Base-by-base conservation (phyloP, 2,797 vertebrate genomes). In the Argentina silus region DNA sequence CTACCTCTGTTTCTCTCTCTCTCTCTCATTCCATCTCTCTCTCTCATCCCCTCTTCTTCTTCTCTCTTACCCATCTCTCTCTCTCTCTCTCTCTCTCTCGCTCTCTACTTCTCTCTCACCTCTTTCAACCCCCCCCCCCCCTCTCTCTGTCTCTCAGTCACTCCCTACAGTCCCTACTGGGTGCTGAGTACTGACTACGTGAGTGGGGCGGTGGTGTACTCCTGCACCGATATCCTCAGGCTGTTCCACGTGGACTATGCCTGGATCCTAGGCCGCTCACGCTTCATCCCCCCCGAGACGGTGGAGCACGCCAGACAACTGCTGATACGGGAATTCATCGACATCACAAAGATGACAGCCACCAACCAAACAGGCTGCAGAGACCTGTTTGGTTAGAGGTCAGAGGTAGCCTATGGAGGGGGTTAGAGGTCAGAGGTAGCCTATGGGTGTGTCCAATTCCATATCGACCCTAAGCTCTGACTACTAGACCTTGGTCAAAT, bases 261-360 rank as follows among this genome's bases (percentile, higher is more conserved):
- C 78, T 94, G 92, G 92, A 93, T 95, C 78, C 89, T 94, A 12
- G 74, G 90, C 2, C 91, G 94, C 2, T 84, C 90, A 0, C 92
- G 91, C 14, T 87, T 85, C 69, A 78, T 91, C 23, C 77, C 89
- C 0, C 14, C n/a, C 0, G 76, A 83, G 8, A 84, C 83, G 0
- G 19, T 93, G 19, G 74, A 4, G 0, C 83, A 86, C 0, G 90
- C 90, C 77, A 85, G 90, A 72, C 62, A 89, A 3, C 78, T 92
- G 70, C 78, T 95, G 72, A 56, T 62, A 0, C 23, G 3, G 0
- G 90, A 92, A 53, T 87, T 90, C 7, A 86, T 95, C 12, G 83
- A 91, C 62, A 74, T 93, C 45, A 84, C 2, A 67, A 77, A 59
- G 78, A 93, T 94, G 92, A 81, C 12, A 15, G 7, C 70, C 44